Conservation (phyloP, 2,113 vertebrate species). For the Mesitornis unicolor region DNA sequence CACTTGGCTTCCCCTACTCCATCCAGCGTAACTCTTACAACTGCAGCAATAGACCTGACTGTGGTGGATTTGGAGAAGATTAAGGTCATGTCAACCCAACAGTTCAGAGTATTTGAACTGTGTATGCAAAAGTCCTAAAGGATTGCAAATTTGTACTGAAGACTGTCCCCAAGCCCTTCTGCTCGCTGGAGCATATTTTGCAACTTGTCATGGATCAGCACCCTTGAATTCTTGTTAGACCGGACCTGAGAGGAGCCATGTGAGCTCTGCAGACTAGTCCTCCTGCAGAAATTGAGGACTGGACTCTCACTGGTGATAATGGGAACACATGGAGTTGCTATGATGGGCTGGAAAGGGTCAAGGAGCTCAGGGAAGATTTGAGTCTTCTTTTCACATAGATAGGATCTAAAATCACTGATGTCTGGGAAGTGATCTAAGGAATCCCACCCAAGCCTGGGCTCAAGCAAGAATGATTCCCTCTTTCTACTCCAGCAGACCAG, state of each 20-base stretch:
- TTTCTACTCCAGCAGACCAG: neutral
- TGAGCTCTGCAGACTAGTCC: neutral
- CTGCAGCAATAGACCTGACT: too few species aligned
- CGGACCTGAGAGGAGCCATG: neutral
- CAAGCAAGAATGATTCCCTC: neutral
- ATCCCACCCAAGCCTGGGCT: neutral
- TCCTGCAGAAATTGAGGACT: neutral
- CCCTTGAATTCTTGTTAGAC: neutral
- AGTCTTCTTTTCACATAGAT: neutral
- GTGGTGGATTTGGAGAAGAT: too few species aligned
- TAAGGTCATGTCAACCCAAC: too few species aligned
- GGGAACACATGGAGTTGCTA: neutral
- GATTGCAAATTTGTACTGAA: too few species aligned
- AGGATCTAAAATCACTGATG: neutral
- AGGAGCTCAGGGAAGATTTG: neutral
- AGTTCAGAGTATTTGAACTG: too few species aligned
- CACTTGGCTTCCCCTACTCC: too few species aligned
- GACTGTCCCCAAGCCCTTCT: too few species aligned
- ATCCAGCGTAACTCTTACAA: too few species aligned
- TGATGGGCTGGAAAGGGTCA: neutral
- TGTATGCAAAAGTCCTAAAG: too few species aligned
- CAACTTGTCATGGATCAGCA: neutral
- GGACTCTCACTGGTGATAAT: neutral
- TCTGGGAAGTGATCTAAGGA: neutral
- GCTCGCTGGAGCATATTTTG: neutral